phyloP scores from a whole-genome alignment of 2,113 vertebrate species.

The Panthera uncia region DNA sequence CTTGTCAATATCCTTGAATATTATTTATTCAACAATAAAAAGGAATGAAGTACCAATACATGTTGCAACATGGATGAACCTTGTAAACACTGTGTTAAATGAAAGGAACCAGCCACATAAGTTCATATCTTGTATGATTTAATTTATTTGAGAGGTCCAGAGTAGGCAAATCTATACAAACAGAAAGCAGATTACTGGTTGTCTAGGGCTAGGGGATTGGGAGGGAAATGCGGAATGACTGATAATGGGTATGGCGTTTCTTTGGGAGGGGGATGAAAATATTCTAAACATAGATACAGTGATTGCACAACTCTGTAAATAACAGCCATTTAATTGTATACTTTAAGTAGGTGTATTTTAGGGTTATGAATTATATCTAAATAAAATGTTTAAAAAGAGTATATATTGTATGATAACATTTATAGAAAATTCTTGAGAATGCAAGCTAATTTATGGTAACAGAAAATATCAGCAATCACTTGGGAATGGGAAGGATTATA shows the following conservation, averaged over 20 bases:
- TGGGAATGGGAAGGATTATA: neutral
- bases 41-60: neutral
- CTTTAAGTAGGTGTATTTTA: neutral
- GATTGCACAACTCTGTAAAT: neutral
- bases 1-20: neutral
- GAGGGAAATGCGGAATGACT: neutral
- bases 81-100: neutral
- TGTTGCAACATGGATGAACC: neutral
- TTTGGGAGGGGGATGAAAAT: neutral
- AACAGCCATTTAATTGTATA: neutral
- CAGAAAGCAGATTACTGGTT: neutral
- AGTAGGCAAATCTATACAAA: neutral
- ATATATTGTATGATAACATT: neutral
- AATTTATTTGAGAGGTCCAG: neutral
- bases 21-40: neutral
- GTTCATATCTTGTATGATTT: neutral
- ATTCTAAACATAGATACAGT: neutral
- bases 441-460: neutral
- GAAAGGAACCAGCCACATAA: neutral
- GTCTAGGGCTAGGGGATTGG: neutral
- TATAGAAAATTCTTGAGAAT: neutral
- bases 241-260: neutral
- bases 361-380: neutral
- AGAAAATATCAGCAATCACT: neutral
- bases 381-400: neutral